These are phyloP conservation scores for Diarsia dahlii DNA, from an alignment of 2,888 invertebrate species.

Conservation along the genomic window DNA sequence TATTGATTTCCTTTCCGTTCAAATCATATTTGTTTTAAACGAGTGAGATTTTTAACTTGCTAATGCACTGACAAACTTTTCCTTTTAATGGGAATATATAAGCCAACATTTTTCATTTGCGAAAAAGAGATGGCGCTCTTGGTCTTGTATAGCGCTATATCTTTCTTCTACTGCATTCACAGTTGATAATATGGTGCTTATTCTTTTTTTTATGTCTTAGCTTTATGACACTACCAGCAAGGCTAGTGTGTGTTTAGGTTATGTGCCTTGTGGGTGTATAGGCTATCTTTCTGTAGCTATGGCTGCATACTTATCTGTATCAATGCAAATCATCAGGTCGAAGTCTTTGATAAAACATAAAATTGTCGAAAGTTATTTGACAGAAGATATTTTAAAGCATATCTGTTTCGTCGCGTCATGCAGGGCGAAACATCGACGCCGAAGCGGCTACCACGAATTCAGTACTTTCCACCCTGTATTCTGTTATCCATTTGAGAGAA, in stretches of 20 bases:
- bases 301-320: not conserved
- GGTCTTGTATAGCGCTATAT: no score
- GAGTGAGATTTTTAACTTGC: not conserved
- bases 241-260: not conserved
- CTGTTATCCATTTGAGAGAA: not conserved
- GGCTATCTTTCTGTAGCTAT: not conserved
- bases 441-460: not conserved
- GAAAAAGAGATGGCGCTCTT: not conserved
- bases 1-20: constrained; percentile 56
- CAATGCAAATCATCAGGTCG: not conserved
- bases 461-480: accelerated
- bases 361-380: not conserved
- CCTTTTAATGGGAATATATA: not conserved
- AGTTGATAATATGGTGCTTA: not conserved
- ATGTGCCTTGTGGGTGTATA: not conserved
- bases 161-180: not conserved
- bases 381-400: not conserved
- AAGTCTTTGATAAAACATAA: not conserved
- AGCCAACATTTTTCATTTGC: not conserved
- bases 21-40: constrained; percentile 50
- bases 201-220: not conserved
- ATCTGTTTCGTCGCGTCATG: not conserved
- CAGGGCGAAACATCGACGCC: not conserved
- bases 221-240: not conserved
- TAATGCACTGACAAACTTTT: not conserved